These are phyloP conservation scores for Gobio gobio DNA, from an alignment of 2,113 vertebrate species.

Conservation along the genomic window DNA sequence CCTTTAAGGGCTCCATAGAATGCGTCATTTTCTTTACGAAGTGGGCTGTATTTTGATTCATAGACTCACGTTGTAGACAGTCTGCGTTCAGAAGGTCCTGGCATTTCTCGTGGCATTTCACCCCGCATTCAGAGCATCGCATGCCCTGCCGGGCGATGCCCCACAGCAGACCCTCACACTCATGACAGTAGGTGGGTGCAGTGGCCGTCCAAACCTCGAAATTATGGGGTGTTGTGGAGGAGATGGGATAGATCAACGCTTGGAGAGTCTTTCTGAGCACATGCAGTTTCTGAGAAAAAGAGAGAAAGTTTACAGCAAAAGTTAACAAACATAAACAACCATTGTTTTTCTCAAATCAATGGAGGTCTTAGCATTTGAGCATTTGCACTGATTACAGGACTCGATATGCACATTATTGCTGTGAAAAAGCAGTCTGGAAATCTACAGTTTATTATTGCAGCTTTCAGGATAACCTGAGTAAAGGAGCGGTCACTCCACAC, in stretches of 20 bases:
- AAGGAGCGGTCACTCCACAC: too few relatives aligned
- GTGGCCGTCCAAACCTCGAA: constrained; percentile 99
- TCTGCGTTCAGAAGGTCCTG: constrained; percentile 97
- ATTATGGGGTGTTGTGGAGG: constrained; percentile 95
- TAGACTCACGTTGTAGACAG: constrained; percentile 93
- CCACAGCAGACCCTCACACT: constrained; percentile 97
- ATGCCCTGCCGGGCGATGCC: constrained; percentile 97
- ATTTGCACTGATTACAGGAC: background rate
- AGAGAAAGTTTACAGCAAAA: constrained; percentile 26
- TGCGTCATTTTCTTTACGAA: too few relatives aligned
- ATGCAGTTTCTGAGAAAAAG: constrained; percentile 85
- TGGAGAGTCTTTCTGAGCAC: constrained; percentile 97
- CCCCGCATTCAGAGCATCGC: constrained; percentile 94
- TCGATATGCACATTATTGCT: background rate
- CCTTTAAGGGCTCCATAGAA: too few relatives aligned
- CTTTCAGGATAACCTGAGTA: background rate
- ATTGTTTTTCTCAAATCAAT: background rate
- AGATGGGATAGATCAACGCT: constrained; percentile 96
- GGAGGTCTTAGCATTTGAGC: background rate
- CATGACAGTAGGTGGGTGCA: constrained; percentile 95
- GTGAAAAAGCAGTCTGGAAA: background rate
- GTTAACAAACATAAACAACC: background rate
- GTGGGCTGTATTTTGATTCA: background rate
- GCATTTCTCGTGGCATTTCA: constrained; percentile 98
- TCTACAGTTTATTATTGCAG: background rate